Percentiles rank a stretch among this genome's conserved stretches.
Conservation (phyloP, 2,888 invertebrate genomes). For the Cyclophora albipunctata region DNA sequence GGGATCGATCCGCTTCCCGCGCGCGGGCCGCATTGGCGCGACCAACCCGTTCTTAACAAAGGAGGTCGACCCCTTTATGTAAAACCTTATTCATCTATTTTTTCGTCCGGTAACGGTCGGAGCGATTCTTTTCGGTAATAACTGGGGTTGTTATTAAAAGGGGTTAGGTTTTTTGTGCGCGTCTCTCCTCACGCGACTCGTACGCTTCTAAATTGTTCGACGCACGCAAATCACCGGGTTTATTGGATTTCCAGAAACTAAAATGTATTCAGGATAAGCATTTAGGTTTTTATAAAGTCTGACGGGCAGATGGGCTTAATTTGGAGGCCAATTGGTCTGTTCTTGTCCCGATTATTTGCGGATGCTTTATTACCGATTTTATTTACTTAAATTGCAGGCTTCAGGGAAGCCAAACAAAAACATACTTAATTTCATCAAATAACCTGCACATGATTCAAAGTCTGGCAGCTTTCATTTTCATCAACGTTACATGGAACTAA, state of each 20-base stretch:
- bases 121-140: slow-evolving; percentile 65
- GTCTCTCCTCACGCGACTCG: slow-evolving; percentile 57
- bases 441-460: no score
- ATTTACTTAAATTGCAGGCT: slow-evolving; percentile 1
- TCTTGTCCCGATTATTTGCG: neutral
- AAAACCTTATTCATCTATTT: slow-evolving; percentile 65
- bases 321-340: slow-evolving; percentile 1
- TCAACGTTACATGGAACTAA: no score
- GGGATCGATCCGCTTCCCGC: slow-evolving; percentile 63
- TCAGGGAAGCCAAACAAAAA: neutral
- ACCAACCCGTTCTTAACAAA: slow-evolving; percentile 52
- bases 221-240: slow-evolving; percentile 51
- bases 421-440: no score
- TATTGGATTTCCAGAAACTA: slow-evolving; percentile 21
- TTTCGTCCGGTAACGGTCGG: slow-evolving; percentile 62
- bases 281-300: slow-evolving; percentile 12
- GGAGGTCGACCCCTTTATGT: slow-evolving; percentile 53
- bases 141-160: slow-evolving; percentile 55
- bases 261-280: slow-evolving; percentile 6
- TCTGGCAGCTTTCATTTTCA: no score
- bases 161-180: slow-evolving; percentile 55
- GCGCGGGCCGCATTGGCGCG: slow-evolving; percentile 49
- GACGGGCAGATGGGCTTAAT: slow-evolving; percentile 4
- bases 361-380: neutral
- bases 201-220: slow-evolving; percentile 47